phyloP scores from a whole-genome alignment of 2,797 vertebrate species.

The Poecile montanus region DNA sequence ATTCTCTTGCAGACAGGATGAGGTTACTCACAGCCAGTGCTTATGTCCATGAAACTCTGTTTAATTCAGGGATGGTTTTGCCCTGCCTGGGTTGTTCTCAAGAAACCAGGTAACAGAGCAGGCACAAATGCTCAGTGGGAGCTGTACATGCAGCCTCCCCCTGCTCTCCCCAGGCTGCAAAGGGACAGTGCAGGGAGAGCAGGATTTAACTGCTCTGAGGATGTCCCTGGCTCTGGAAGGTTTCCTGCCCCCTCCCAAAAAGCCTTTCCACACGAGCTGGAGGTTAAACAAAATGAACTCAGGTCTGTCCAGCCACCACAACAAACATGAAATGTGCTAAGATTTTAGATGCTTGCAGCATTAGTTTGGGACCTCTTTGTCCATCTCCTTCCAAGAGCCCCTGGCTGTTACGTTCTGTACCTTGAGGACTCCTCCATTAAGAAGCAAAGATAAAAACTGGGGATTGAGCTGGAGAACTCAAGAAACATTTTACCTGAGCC shows the following conservation, averaged over 20 bases:
- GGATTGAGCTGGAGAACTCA: neutral
- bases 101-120: neutral
- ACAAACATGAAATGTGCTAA: neutral
- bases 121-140: neutral
- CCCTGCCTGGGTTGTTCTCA: neutral
- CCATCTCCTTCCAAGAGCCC: neutral
- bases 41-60: neutral
- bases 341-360: neutral
- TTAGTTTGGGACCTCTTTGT: neutral
- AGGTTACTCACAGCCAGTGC: neutral
- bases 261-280: neutral
- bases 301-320: neutral
- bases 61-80: neutral
- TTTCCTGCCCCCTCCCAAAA: neutral
- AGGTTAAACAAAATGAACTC: neutral
- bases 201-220: neutral
- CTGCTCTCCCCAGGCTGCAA: neutral
- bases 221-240: neutral
- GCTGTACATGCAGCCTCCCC: neutral
- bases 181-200: accelerated
- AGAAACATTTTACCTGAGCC: neutral
- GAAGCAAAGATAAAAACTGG: neutral
- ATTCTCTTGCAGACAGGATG: neutral
- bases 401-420: neutral
- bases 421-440: neutral